phyloP scores from a whole-genome alignment of 1,140 invertebrate genomes.

The Drosophila parvula region DNA sequence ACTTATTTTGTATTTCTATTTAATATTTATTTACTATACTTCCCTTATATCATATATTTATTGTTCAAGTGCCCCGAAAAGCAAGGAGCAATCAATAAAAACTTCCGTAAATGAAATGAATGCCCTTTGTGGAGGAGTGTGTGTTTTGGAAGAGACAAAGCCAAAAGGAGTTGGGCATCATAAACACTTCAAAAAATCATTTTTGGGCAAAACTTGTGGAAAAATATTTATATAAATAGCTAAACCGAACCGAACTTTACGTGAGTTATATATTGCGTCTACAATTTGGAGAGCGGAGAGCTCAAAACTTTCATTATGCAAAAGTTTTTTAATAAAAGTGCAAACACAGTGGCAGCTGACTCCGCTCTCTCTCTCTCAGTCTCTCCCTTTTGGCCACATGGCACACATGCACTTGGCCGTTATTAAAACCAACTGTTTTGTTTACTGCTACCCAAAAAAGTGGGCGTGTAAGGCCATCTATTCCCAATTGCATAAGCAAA shows the following conservation, averaged over 20 bases:
- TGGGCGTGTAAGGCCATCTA: neutral
- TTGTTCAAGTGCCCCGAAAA: neutral
- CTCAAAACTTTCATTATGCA: constrained; percentile 78
- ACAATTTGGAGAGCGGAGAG: constrained; percentile 65
- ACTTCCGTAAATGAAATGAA: constrained; percentile 50
- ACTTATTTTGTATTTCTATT: no score
- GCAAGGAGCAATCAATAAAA: constrained; percentile 57
- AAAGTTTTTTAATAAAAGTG: constrained; percentile 82
- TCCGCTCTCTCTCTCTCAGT: neutral
- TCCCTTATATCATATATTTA: neutral
- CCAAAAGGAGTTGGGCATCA: constrained; percentile 7
- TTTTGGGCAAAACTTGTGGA: constrained; percentile 46
- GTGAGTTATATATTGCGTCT: constrained; percentile 65
- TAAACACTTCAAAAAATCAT: constrained; percentile 48
- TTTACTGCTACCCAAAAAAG: constrained; percentile 11
- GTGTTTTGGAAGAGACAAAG: neutral
- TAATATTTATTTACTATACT: neutral
- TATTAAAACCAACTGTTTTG: constrained; percentile 68
- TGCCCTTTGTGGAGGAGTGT: constrained; percentile 16
- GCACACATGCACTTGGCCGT: constrained; percentile 39
- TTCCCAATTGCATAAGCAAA: constrained; percentile 17
- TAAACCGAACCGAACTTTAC: constrained; percentile 56
- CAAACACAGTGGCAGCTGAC: constrained; percentile 60
- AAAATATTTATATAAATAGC: constrained; percentile 72
- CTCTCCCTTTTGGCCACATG: constrained; percentile 3